phyloP scores from a whole-genome alignment of 2,113 vertebrate genomes.

The Dasyprocta punctata region DNA sequence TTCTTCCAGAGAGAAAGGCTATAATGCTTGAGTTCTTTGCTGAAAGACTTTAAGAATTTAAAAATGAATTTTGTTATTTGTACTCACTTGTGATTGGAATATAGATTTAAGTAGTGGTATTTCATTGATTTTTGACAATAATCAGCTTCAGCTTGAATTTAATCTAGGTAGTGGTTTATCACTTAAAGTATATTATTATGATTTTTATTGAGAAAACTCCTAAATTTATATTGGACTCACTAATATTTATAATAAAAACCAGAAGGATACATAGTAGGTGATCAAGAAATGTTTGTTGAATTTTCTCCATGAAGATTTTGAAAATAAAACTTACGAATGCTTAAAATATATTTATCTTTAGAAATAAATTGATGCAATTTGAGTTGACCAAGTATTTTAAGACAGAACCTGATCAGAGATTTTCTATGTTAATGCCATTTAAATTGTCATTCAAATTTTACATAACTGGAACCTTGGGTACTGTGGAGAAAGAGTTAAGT shows the following conservation, averaged over 20 bases:
- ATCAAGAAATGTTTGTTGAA: neutral
- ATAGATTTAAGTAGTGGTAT: neutral
- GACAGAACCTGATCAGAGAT: neutral
- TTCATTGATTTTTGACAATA: slow-evolving; percentile 53
- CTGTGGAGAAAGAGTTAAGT: neutral
- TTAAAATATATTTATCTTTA: slow-evolving; percentile 19
- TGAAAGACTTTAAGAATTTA: neutral
- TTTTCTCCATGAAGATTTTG: slow-evolving; percentile 17
- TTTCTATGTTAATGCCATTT: neutral
- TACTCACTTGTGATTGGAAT: neutral
- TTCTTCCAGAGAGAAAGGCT: neutral
- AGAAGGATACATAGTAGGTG: neutral
- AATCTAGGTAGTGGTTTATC: slow-evolving; percentile 2
- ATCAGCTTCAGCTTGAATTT: slow-evolving; percentile 39
- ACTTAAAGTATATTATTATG: slow-evolving; percentile 23
- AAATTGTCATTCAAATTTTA: neutral
- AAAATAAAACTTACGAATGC: neutral
- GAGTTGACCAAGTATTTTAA: neutral
- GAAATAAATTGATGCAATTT: slow-evolving; percentile 33
- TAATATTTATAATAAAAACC: slow-evolving; percentile 41
- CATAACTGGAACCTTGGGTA: neutral
- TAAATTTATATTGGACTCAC: neutral
- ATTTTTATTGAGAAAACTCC: slow-evolving; percentile 34
- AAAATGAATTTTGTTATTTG: neutral
- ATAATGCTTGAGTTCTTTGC: slow-evolving; percentile 1